These are phyloP conservation scores for Microcaecilia unicolor DNA, from an alignment of 2,797 vertebrate genomes.

Conservation along the genomic window DNA sequence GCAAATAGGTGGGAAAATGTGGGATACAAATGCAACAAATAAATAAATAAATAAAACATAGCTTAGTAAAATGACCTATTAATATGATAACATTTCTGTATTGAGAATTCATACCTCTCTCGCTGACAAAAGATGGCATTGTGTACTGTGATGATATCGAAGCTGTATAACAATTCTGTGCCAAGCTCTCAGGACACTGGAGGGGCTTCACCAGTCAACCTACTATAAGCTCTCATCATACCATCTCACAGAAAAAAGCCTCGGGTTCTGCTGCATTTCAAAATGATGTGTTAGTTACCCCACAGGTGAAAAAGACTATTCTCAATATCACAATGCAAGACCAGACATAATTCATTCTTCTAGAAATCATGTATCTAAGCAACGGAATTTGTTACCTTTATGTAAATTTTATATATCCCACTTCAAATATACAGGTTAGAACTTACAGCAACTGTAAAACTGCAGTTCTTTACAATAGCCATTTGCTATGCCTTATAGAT, in stretches of 20 bases:
- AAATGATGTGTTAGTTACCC: conserved; percentile 11
- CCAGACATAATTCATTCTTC: no score
- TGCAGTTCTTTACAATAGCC: no score
- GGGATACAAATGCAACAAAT: no score
- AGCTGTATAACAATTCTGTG: conserved; percentile 38
- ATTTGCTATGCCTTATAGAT: no score
- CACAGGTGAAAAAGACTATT: conserved; percentile 3
- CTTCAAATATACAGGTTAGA: no score
- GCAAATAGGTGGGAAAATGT: no score
- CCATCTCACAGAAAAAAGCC: conserved; percentile 31
- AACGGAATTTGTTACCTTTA: no score
- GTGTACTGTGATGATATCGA: conserved; percentile 40
- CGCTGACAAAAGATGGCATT: conserved; percentile 92
- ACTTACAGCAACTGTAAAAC: no score
- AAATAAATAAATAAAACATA: no score
- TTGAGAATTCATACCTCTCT: conserved; percentile 75
- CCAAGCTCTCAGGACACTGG: conserved; percentile 42
- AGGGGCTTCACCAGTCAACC: conserved; percentile 22
- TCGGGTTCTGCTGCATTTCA: conserved; percentile 21
- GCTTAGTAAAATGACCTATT: background rate
- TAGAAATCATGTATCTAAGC: no score
- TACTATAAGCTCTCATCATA: conserved; percentile 31
- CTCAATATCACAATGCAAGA: no score
- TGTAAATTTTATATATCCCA: no score
- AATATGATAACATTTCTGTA: conserved; percentile 3